A percentile compares a stretch with the other conserved stretches of the same genome.
phyloP scores from a whole-genome alignment of 2,113 vertebrate species.

The Emydocephalus ijimae region DNA sequence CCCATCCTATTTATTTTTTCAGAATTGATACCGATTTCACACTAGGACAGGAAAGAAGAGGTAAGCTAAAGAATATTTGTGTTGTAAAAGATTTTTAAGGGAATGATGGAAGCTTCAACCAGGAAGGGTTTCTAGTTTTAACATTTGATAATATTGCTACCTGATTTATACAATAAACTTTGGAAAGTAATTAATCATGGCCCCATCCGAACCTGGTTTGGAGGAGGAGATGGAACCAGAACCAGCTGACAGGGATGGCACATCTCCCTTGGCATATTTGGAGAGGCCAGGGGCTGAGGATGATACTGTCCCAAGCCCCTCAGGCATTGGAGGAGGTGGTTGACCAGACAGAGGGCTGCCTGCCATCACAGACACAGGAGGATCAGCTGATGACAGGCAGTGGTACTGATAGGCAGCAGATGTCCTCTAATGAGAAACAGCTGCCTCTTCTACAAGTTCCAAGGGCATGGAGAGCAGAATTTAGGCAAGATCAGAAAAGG shows the following conservation, averaged over 20 bases:
- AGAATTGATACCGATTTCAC: neutral
- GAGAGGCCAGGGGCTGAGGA: neutral
- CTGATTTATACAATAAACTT: neutral
- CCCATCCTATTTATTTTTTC: neutral
- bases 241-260: neutral
- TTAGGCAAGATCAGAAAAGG: neutral
- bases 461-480: neutral
- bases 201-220: neutral
- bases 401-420: neutral
- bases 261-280: neutral
- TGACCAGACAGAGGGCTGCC: neutral
- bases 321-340: neutral
- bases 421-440: neutral
- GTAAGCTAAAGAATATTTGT: neutral
- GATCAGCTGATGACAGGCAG: neutral
- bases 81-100: neutral
- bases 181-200: neutral
- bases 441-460: neutral
- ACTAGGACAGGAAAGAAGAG: neutral
- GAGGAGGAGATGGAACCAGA: neutral
- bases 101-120: neutral
- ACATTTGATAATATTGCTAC: neutral
- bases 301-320: neutral
- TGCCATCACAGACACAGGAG: neutral
- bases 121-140: neutral